phyloP scores from a whole-genome alignment of 1,140 invertebrate genomes.

The Lysiphlebus fabarum region DNA sequence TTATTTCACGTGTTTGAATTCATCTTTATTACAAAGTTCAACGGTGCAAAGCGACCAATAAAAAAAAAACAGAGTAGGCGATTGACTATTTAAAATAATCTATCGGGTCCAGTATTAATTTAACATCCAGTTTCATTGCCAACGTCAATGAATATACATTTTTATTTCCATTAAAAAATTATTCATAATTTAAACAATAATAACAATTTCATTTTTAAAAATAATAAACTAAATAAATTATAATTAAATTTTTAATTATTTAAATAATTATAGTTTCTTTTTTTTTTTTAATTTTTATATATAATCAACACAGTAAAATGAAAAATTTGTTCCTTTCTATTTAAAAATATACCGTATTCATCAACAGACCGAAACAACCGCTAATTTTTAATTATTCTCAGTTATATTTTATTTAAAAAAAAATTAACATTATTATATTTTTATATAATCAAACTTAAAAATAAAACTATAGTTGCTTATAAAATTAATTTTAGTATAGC shows the following conservation, averaged over 20 bases:
- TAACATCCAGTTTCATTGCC: conserved; percentile 11
- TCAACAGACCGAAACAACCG: conserved; percentile 29
- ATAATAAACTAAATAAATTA: too few relatives aligned
- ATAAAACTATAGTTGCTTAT: too few relatives aligned
- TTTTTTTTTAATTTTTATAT: too few relatives aligned
- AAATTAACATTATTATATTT: too few relatives aligned
- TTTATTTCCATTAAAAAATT: neutral
- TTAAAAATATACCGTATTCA: too few relatives aligned
- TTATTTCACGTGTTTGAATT: conserved; percentile 8
- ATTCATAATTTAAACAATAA: too few relatives aligned
- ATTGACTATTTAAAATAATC: neutral
- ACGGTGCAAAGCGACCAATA: conserved; percentile 22
- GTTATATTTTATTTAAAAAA: conserved; percentile 9
- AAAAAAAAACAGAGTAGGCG: conserved; percentile 16
- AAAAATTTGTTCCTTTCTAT: too few relatives aligned
- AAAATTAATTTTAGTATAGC: neutral
- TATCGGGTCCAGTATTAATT: conserved; percentile 15
- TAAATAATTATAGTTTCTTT: too few relatives aligned
- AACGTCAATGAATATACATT: conserved; percentile 18
- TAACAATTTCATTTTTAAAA: too few relatives aligned
- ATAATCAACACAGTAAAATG: too few relatives aligned
- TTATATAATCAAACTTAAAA: too few relatives aligned
- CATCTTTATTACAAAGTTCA: conserved; percentile 1
- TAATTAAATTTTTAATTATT: too few relatives aligned
- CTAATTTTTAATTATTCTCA: conserved; percentile 23